Conservation (phyloP, 2,888 invertebrate genomes). For the Pterobdella sp. region DNA sequence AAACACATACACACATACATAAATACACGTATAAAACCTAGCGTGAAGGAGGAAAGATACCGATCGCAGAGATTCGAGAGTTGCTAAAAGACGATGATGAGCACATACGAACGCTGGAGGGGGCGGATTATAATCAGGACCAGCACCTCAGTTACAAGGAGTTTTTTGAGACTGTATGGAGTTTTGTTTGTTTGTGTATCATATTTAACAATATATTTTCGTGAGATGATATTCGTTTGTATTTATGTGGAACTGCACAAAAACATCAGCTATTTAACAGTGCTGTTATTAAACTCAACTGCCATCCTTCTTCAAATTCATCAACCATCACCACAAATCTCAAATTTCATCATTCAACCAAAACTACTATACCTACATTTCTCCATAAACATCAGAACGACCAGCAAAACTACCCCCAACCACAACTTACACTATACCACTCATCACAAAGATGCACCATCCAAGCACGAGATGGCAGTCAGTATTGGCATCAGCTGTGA, state of each 20-base stretch:
- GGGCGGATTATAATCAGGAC: neutral
- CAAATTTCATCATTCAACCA: neutral
- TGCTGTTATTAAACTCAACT: too few relatives aligned
- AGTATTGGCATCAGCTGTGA: constrained; percentile 47
- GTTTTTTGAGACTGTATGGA: neutral
- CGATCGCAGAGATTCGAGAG: neutral
- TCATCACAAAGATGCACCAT: too few relatives aligned
- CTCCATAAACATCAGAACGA: constrained; percentile 40
- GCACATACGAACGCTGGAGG: neutral
- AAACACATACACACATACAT: too few relatives aligned
- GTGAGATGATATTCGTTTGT: too few relatives aligned
- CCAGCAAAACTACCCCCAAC: neutral
- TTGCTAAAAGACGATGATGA: neutral
- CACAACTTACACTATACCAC: constrained; percentile 28
- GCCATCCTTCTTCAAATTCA: too few relatives aligned
- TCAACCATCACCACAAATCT: too few relatives aligned
- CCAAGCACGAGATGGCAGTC: constrained; percentile 41
- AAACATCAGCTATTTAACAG: too few relatives aligned
- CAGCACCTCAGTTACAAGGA: neutral
- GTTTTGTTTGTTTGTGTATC: too few relatives aligned
- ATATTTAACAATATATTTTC: too few relatives aligned
- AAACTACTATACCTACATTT: constrained; percentile 12
- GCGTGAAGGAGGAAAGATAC: neutral
- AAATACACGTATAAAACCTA: too few relatives aligned
- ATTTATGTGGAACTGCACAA: too few relatives aligned